Conservation (phyloP, 53 echinoderm and acorn worm species). For the Echinarachnius parma region DNA sequence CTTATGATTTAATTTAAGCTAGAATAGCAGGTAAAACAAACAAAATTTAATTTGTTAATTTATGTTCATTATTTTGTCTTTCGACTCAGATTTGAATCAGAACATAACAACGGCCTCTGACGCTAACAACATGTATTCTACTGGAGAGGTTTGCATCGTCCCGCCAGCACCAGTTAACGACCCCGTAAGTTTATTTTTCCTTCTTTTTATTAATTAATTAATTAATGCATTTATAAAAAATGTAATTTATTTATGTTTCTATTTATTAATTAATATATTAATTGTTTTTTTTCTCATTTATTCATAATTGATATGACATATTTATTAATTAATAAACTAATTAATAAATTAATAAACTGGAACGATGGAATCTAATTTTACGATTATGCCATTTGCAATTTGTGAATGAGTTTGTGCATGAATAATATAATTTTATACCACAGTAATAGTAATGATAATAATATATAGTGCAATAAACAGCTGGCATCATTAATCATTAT, state of each 20-base stretch:
- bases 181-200: constrained; percentile 17
- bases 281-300: background rate
- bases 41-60: background rate
- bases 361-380: background rate
- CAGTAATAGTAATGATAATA: too few relatives aligned
- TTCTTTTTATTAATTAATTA: background rate
- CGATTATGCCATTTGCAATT: too few relatives aligned
- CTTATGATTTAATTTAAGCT: too few relatives aligned
- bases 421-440: too few relatives aligned
- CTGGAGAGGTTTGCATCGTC: constrained; percentile 28
- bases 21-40: too few relatives aligned
- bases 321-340: too few relatives aligned
- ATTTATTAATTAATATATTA: background rate
- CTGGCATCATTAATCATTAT: too few relatives aligned
- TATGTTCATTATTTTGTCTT: background rate
- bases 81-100: constrained; percentile 32
- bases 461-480: too few relatives aligned
- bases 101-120: constrained; percentile 26
- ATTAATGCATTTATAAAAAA: background rate
- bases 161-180: constrained; percentile 11
- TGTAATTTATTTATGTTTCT: background rate
- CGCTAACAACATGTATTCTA: constrained; percentile 29
- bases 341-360: background rate
- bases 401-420: too few relatives aligned
- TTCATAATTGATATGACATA: background rate